phyloP scores from a whole-genome alignment of 2,113 vertebrate species.

The Trochalopteron elliotii region DNA sequence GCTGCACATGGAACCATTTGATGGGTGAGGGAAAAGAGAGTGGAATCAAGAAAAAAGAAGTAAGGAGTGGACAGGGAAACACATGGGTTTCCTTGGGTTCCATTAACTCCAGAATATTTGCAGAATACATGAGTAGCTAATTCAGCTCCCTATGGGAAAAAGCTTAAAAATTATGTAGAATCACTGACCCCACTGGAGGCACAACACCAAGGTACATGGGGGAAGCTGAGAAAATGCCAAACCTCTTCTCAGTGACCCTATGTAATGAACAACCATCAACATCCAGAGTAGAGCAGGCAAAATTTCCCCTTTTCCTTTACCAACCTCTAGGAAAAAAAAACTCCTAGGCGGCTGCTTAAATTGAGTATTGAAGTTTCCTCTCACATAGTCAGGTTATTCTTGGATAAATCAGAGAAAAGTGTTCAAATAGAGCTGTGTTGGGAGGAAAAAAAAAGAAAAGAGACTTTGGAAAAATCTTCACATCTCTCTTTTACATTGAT shows the following conservation, averaged over 20 bases:
- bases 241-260: not conserved
- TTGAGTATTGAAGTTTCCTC: constrained; percentile 14
- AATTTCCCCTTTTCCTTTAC: not conserved
- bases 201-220: not conserved
- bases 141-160: not conserved
- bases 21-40: not conserved
- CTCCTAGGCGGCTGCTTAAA: not conserved
- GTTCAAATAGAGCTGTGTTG: constrained; percentile 18
- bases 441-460: not conserved
- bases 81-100: not conserved
- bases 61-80: not conserved
- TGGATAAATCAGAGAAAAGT: constrained; percentile 45
- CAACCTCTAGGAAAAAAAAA: not conserved
- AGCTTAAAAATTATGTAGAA: not conserved
- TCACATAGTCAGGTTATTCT: constrained; percentile 31
- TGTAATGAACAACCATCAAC: not conserved
- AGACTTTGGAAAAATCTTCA: constrained; percentile 41
- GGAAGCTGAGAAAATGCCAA: not conserved
- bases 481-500: constrained; percentile 52
- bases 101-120: not conserved
- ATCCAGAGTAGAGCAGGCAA: not conserved
- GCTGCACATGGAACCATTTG: not conserved
- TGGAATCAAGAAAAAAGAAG: not conserved
- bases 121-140: not conserved
- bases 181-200: not conserved